Evolutionary conservation across 2,888 invertebrate genomes (phyloP), one percentile per base, ranked within the genome.

Genomic region (Halictus ligatus): DNA sequence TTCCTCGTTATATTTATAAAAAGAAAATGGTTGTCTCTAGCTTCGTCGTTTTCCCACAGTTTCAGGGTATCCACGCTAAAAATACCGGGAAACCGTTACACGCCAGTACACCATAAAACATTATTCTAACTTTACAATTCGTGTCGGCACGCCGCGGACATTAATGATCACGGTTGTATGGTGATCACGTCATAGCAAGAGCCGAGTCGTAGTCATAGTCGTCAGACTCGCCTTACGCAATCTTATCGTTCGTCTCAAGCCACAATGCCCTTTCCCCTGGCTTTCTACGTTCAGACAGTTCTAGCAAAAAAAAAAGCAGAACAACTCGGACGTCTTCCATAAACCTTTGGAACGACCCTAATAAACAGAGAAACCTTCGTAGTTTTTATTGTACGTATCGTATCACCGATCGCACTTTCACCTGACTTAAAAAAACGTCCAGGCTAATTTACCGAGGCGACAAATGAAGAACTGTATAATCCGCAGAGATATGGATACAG

Each of bases 131-230:
- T 82, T 86, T 82, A 80, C 84, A 80, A 85, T 83, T 83, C 85
- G 75, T 81, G 83, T 81, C 90, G 91, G 90, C 91, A 91, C 91
- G 91, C 92, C 88, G 86, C 84, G 77, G 88, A 91, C 89, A 90
- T 88, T 92, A 92, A 93, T 91, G 91, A 92, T 88, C 92, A 89
- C 85, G 88, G 90, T 88, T 83, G 87, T 87, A 87, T 85, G 80
- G 88, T 81, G 87, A 83, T 88, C 88, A 88, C 89, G 90, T 88
- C 86, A 87, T 83, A 86, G 71, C 86, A 74, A 82, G 79, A 86
- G 86, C 78, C 78, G 75, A 79, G 86, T 67, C 77, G 86, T 75
- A 78, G 86, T 81, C 86, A 76, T 86, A 85, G 85, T 78, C 73
- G 81, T 75, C 86, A 69, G 83, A 60, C 83, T 80, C 75, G 85